These are phyloP conservation scores for Adoxophyes honmai DNA, from an alignment of 1,140 invertebrate genomes.

Conservation along the genomic window DNA sequence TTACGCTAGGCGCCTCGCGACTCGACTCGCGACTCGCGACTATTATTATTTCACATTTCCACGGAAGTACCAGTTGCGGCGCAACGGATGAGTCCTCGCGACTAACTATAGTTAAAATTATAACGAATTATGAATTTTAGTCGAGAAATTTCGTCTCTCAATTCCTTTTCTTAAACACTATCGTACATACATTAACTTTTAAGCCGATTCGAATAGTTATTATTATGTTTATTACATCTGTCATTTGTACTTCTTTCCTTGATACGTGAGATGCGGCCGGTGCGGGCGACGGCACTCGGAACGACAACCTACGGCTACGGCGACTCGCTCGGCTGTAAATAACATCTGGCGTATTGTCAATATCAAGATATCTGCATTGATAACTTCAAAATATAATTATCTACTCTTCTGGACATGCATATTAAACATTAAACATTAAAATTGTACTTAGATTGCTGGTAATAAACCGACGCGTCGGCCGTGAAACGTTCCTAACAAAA, in stretches of 20 bases:
- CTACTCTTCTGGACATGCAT: conserved; percentile 70
- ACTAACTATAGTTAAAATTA: conserved; percentile 7
- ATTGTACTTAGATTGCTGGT: conserved; percentile 67
- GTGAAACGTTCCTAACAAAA: conserved; percentile 38
- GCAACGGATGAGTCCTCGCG: conserved; percentile 26
- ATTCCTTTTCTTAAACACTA: conserved; percentile 66
- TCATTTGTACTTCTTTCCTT: conserved; percentile 62
- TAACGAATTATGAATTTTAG: conserved; percentile 15
- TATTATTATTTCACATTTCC: conserved; percentile 29
- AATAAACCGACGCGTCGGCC: conserved; percentile 58
- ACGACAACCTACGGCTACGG: conserved; percentile 15
- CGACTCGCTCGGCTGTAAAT: conserved; percentile 61
- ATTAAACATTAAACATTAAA: conserved; percentile 54
- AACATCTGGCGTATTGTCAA: conserved; percentile 66
- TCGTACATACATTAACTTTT: conserved; percentile 37
- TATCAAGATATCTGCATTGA: conserved; percentile 72
- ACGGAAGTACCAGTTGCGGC: conserved; percentile 39
- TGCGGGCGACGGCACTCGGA: conserved; percentile 5
- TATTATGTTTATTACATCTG: conserved; percentile 49
- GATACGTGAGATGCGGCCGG: conserved; percentile 22
- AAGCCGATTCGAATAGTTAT: conserved; percentile 60
- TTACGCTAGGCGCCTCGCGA: conserved; percentile 34
- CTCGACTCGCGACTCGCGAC: conserved; percentile 16
- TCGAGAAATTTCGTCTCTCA: conserved; percentile 41
- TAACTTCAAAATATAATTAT: conserved; percentile 64